Conservation (phyloP, 2,113 vertebrate species). For the Chlorocebus sabaeus region DNA sequence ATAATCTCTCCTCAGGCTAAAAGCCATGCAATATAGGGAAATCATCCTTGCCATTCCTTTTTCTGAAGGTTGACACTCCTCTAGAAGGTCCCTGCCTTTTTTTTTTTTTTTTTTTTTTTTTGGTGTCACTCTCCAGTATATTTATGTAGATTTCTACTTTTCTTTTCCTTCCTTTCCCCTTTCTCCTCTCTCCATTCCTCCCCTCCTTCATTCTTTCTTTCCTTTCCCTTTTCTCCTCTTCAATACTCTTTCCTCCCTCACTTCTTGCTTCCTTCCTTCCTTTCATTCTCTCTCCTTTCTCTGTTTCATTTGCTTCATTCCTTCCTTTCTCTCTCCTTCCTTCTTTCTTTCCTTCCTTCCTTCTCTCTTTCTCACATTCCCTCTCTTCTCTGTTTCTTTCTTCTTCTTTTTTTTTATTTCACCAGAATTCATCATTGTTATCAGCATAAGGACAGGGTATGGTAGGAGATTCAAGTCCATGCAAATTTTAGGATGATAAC, state of each 20-base stretch:
- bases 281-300: too few relatives aligned
- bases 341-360: too few relatives aligned
- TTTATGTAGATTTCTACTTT: neutral
- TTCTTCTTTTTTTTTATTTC: neutral
- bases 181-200: accelerated
- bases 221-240: neutral
- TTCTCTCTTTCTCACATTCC: too few relatives aligned
- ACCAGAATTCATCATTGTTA: neutral
- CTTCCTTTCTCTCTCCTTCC: neutral
- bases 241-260: accelerated
- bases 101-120: neutral
- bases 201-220: neutral
- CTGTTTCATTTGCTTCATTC: too few relatives aligned
- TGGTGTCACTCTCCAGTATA: neutral
- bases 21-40: neutral
- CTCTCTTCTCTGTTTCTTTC: too few relatives aligned
- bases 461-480: neutral
- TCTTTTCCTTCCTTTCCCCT: neutral
- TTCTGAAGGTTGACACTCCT: neutral
- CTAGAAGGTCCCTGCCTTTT: neutral
- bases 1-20: neutral
- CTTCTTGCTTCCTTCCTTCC: accelerated
- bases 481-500: neutral
- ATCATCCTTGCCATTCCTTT: neutral
- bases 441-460: neutral